A percentile compares a stretch with the other conserved stretches of the same genome.
These are phyloP conservation scores for Cardinalis cardinalis DNA, from an alignment of 2,113 vertebrate genomes.

Conservation along the genomic window DNA sequence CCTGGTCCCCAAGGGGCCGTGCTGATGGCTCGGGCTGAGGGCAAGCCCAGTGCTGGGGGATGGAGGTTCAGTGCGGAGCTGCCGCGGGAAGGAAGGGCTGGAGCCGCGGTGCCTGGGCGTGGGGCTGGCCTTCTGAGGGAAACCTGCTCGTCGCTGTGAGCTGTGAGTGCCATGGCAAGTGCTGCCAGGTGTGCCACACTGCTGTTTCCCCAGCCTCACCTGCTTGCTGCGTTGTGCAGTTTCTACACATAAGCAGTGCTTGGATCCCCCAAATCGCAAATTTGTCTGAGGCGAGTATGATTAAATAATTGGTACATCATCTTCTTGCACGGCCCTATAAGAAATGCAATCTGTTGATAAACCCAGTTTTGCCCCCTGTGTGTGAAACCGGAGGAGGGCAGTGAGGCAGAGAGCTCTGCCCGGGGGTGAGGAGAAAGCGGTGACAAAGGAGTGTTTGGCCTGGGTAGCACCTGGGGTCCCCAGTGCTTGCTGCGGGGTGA, in stretches of 20 bases:
- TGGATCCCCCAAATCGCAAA: neutral
- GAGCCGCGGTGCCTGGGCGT: rapidly evolving
- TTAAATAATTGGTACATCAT: neutral
- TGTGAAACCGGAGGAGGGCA: neutral
- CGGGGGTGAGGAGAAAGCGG: rapidly evolving
- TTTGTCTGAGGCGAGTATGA: rapidly evolving
- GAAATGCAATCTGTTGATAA: neutral
- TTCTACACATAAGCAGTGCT: rapidly evolving
- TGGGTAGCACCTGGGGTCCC: neutral
- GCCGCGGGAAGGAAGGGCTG: neutral
- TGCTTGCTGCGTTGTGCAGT: rapidly evolving
- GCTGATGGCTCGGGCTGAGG: neutral
- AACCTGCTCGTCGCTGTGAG: neutral
- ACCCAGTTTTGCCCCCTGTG: rapidly evolving
- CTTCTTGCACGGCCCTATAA: rapidly evolving
- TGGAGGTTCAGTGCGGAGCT: neutral
- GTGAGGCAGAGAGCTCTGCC: neutral
- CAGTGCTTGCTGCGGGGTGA: neutral
- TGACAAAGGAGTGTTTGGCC: neutral
- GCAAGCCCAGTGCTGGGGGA: rapidly evolving
- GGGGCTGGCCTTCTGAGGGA: neutral
- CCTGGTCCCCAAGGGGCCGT: rapidly evolving
- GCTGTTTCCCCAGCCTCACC: neutral
- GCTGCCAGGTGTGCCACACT: neutral
- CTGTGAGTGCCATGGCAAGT: neutral